Conservation (phyloP, 2,797 vertebrate species). For the Danio jaintianensis region DNA sequence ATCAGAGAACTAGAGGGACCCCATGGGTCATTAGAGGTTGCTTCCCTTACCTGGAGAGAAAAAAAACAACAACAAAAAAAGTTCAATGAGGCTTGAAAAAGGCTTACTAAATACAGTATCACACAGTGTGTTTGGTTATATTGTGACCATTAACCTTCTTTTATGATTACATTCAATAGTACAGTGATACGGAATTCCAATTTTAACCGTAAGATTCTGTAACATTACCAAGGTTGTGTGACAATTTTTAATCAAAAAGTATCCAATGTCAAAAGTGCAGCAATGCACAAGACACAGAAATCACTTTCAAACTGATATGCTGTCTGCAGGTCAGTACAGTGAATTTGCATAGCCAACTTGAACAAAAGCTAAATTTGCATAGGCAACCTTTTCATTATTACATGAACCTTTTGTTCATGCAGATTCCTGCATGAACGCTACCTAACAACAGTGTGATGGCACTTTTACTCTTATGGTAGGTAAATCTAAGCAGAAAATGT, state of each 20-base stretch:
- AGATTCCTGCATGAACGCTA: neutral
- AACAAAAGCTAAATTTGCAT: neutral
- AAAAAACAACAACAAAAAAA: neutral
- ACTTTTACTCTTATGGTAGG: neutral
- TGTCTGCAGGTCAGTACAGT: neutral
- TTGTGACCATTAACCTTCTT: no score
- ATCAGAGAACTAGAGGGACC: constrained; percentile 94
- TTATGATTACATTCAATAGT: neutral
- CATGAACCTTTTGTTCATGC: no score
- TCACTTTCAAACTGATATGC: neutral
- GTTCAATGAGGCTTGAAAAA: neutral
- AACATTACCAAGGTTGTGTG: no score
- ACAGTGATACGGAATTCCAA: no score
- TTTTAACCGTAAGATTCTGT: neutral
- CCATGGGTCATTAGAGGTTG: constrained; percentile 94
- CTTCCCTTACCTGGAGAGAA: constrained; percentile 82
- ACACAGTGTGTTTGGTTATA: neutral
- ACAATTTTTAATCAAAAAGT: neutral
- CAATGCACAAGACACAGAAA: neutral
- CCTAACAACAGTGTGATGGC: neutral
- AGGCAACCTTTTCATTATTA: no score
- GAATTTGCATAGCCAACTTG: neutral
- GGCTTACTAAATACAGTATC: neutral
- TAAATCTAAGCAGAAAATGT: neutral
- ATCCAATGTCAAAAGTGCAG: neutral